These are phyloP conservation scores for Carterocephalus palaemon DNA, from an alignment of 2,888 invertebrate genomes.

Conservation along the genomic window DNA sequence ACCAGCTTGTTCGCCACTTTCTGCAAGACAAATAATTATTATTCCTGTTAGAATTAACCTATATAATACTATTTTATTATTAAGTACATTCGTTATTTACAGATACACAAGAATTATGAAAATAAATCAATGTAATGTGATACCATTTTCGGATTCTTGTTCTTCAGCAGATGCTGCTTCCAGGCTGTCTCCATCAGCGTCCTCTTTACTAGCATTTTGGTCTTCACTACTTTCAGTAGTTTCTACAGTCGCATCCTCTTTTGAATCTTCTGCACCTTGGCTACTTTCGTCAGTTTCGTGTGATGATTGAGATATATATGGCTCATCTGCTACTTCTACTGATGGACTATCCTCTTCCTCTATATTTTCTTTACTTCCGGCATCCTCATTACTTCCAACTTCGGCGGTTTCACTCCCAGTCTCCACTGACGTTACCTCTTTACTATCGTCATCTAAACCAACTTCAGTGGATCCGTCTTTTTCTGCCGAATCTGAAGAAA, in stretches of 20 bases:
- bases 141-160: constrained; percentile 66
- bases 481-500: constrained; percentile 65
- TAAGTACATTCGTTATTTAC: too few species aligned
- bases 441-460: constrained; percentile 66
- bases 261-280: constrained; percentile 56
- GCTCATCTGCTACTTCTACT: constrained; percentile 72
- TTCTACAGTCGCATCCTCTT: constrained; percentile 50
- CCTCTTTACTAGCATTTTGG: constrained; percentile 46
- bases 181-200: constrained; percentile 48
- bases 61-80: constrained; percentile 1
- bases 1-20: constrained; percentile 55
- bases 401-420: constrained; percentile 51
- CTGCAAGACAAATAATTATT: constrained; percentile 42
- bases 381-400: constrained; percentile 44
- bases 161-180: constrained; percentile 72
- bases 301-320: constrained; percentile 67
- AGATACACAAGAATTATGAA: too few species aligned
- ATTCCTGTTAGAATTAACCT: constrained; percentile 5
- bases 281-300: constrained; percentile 64
- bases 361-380: constrained; percentile 48
- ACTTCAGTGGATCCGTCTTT: constrained; percentile 76
- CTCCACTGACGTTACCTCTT: constrained; percentile 64
- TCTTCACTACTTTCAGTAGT: constrained; percentile 56
- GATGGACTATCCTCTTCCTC: constrained; percentile 62
- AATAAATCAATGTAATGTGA: constrained; percentile 5